Evolutionary conservation across 2,888 invertebrate genomes (phyloP).

Genomic region (Sinhomidia bicolor): DNA sequence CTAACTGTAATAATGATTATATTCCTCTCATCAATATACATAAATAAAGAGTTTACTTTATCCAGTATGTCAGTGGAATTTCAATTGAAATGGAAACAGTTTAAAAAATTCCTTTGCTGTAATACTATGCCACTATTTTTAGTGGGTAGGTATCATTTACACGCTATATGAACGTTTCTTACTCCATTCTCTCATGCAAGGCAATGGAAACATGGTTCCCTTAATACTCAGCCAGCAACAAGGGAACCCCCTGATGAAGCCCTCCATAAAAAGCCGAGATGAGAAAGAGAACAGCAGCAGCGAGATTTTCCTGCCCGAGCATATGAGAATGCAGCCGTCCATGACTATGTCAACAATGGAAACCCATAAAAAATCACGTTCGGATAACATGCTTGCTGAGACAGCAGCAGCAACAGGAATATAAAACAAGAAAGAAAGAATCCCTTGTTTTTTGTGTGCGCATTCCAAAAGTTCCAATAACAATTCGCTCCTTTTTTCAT

Average conservation of each 20-base stretch:
- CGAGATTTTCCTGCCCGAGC: conserved; percentile 13
- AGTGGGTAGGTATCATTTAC: not conserved
- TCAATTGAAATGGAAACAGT: not conserved
- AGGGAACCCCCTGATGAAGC: conserved; percentile 59
- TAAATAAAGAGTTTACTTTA: not conserved
- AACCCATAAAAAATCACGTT: conserved; percentile 66
- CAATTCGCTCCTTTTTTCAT: conserved; percentile 38
- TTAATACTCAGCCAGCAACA: not conserved
- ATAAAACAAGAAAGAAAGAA: not conserved
- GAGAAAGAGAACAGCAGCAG: no score
- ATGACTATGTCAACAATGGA: conserved; percentile 71
- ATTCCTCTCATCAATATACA: conserved; percentile 29
- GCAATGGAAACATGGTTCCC: not conserved
- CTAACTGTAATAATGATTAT: conserved; percentile 20
- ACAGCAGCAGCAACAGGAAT: not conserved
- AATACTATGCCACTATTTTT: not conserved
- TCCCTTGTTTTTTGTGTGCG: conserved; percentile 15
- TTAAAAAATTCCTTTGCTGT: not conserved
- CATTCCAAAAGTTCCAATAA: conserved; percentile 37
- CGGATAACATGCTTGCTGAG: conserved; percentile 31
- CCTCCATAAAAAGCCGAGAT: no score
- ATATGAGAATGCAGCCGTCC: conserved; percentile 61
- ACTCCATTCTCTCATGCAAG: conserved; percentile 19
- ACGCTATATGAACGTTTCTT: not conserved
- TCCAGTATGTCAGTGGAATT: not conserved